These are phyloP conservation scores for Oscheius sp. DNA, from an alignment of 2,888 invertebrate genomes.

Conservation along the genomic window DNA sequence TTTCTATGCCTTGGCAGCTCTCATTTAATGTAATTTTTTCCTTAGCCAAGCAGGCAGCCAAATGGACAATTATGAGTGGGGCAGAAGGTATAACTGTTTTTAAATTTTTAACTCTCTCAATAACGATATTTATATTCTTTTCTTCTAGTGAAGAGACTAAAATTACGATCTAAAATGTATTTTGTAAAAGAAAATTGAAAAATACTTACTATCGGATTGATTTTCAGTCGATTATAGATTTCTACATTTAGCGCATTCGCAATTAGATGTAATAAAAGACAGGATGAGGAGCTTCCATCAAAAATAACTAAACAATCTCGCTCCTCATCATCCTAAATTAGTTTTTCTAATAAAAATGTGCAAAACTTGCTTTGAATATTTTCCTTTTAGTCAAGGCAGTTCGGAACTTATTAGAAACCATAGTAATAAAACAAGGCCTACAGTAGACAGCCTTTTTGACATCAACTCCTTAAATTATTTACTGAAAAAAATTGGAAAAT, in stretches of 20 bases:
- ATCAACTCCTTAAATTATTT: slow-evolving; percentile 45
- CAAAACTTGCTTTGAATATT: slow-evolving; percentile 44
- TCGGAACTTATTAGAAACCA: slow-evolving; percentile 64
- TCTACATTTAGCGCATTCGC: slow-evolving; percentile 44
- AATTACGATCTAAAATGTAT: slow-evolving; percentile 8
- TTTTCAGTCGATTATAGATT: slow-evolving; percentile 44
- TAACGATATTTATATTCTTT: slow-evolving; percentile 19
- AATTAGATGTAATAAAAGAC: slow-evolving; percentile 46
- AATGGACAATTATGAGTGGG: slow-evolving; percentile 40
- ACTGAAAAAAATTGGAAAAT: background rate
- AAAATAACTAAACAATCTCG: slow-evolving; percentile 50
- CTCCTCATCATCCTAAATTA: slow-evolving; percentile 42
- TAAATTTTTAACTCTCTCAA: slow-evolving; percentile 28
- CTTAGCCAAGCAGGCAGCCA: slow-evolving; percentile 36
- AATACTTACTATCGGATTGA: slow-evolving; percentile 42
- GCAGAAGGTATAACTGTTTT: slow-evolving; percentile 29
- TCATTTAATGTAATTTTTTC: background rate
- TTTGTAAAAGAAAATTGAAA: background rate
- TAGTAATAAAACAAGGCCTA: slow-evolving; percentile 58
- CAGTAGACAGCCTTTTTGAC: slow-evolving; percentile 64
- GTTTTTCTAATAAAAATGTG: background rate
- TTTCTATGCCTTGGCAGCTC: slow-evolving; percentile 34
- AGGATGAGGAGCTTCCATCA: slow-evolving; percentile 43
- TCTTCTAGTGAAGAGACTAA: slow-evolving; percentile 1
- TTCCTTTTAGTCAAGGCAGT: slow-evolving; percentile 59